Conservation (phyloP, 2,888 invertebrate genomes). For the Eupithecia dodoneata region DNA sequence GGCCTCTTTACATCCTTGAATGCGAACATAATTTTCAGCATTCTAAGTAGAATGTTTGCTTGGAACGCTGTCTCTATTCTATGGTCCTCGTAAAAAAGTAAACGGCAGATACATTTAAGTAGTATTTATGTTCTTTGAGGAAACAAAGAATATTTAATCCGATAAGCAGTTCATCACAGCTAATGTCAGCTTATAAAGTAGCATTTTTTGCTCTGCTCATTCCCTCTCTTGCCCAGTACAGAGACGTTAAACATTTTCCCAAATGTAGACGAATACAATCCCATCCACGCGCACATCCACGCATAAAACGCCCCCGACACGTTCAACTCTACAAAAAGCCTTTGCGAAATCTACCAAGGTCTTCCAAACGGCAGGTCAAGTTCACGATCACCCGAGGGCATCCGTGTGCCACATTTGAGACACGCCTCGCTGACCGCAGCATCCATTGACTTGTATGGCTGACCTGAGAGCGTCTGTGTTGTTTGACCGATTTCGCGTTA, state of each 20-base stretch:
- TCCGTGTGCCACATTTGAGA: constrained; percentile 52
- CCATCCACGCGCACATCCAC: not conserved
- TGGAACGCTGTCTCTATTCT: not conserved
- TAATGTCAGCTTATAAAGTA: not conserved
- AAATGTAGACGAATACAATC: not conserved
- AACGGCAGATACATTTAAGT: not conserved
- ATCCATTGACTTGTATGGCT: constrained; percentile 56
- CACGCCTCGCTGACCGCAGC: constrained; percentile 62
- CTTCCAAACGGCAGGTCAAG: constrained; percentile 55
- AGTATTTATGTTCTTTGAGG: no score
- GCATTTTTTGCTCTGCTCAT: not conserved
- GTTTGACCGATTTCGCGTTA: constrained; percentile 22
- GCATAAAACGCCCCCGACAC: constrained; percentile 10
- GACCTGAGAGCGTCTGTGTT: constrained; percentile 8
- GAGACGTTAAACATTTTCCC: not conserved
- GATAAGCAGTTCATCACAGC: not conserved
- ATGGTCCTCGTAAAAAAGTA: not conserved
- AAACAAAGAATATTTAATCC: no score
- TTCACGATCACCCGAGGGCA: constrained; percentile 57
- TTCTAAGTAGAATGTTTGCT: not conserved
- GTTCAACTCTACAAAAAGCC: not conserved
- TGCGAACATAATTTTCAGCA: not conserved
- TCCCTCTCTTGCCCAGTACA: no score
- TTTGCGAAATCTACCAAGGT: constrained; percentile 32
- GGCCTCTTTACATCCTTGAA: not conserved